Conservation (phyloP, 2,888 invertebrate genomes). For the Lydus trimaculatus region DNA sequence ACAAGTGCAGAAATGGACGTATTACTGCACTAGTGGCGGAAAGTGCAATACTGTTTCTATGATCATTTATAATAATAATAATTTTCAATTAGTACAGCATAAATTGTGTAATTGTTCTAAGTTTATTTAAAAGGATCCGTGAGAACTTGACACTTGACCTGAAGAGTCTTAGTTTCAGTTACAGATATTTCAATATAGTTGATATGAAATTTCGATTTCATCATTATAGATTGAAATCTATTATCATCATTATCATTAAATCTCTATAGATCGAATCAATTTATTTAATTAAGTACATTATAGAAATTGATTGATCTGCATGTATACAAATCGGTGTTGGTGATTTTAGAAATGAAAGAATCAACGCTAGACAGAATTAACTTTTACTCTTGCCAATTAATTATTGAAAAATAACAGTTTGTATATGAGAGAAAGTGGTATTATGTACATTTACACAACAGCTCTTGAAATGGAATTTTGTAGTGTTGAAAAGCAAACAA, state of each 20-base stretch:
- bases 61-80: too few species aligned
- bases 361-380: neutral
- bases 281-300: neutral
- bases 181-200: too few species aligned
- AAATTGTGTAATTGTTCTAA: neutral
- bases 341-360: too few species aligned
- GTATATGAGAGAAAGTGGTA: neutral
- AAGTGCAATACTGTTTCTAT: too few species aligned
- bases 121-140: neutral
- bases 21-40: too few species aligned
- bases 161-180: neutral
- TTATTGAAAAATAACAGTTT: neutral
- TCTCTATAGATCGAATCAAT: neutral
- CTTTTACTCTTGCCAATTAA: neutral
- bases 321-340: too few species aligned
- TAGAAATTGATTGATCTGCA: neutral
- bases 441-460: neutral
- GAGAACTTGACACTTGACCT: neutral
- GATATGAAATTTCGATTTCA: neutral
- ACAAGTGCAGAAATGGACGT: too few species aligned
- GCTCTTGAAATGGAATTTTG: neutral
- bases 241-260: neutral
- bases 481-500: neutral
- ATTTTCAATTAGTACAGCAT: neutral
- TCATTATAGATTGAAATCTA: neutral